Evolutionary conservation across 1,140 invertebrate species (phyloP).

Genomic region (Scylla paramamosain): DNA sequence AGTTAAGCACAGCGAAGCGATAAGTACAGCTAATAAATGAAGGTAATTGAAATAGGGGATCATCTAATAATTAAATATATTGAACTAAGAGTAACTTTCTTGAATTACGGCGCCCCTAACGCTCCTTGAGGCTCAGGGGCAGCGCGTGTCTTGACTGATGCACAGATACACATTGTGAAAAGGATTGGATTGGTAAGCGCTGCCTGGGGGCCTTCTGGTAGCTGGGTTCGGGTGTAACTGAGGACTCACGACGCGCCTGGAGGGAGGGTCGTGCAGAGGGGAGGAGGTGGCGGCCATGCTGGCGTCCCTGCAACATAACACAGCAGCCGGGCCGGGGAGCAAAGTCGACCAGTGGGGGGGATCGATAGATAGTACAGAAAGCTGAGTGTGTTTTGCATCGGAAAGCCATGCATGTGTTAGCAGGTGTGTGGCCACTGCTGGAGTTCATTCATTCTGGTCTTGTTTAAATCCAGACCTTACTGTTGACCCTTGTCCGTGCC

Average conservation of each 20-base stretch:
- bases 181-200: neutral
- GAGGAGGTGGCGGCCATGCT: neutral
- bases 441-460: neutral
- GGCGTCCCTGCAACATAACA: neutral
- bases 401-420: neutral
- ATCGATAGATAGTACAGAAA: no score
- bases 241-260: constrained; percentile 16
- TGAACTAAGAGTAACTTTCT: neutral
- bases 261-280: constrained; percentile 8
- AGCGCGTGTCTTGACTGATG: neutral
- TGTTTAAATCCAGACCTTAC: neutral
- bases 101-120: neutral
- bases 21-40: neutral
- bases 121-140: neutral
- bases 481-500: neutral
- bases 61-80: neutral
- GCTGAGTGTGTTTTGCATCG: neutral
- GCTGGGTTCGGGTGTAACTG: constrained; percentile 8
- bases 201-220: neutral
- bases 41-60: neutral
- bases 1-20: neutral
- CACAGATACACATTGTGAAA: constrained; percentile 4
- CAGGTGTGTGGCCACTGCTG: neutral
- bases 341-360: neutral
- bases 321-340: neutral